phyloP scores from a whole-genome alignment of 23 tunicate genomes.

The Ascidia mentula region DNA sequence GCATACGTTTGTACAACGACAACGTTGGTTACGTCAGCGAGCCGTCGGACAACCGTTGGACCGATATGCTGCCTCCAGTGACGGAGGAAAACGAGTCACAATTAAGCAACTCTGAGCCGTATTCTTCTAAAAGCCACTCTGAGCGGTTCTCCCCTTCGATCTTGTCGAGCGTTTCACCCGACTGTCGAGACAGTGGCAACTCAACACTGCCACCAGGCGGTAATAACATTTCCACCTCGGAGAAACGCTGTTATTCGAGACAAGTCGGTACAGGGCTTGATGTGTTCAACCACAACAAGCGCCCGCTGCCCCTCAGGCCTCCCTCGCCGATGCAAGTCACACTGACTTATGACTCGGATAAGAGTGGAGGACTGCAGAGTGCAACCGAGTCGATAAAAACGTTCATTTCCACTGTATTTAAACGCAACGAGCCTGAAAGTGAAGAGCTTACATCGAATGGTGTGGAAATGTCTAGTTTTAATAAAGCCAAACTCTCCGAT shows the following conservation, averaged over 20 bases:
- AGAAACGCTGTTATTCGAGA: background rate
- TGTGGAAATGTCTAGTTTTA: too few species aligned
- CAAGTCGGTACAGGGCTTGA: background rate
- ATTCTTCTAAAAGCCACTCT: background rate
- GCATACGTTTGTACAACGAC: background rate
- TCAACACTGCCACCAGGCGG: background rate
- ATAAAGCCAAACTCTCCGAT: too few species aligned
- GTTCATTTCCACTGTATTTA: background rate
- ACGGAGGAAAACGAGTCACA: constrained; percentile 12
- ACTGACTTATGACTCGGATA: background rate
- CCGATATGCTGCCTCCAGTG: background rate
- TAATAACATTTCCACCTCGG: background rate
- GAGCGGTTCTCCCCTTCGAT: background rate
- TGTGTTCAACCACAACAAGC: background rate
- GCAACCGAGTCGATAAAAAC: background rate
- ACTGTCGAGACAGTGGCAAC: background rate
- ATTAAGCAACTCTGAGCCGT: background rate
- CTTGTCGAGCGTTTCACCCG: background rate
- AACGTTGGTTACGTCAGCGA: background rate
- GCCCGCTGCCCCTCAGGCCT: background rate
- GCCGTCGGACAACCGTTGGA: background rate
- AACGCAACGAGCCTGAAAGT: too few species aligned
- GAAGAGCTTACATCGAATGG: too few species aligned
- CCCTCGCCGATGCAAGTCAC: background rate
- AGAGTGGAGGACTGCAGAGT: background rate